These are phyloP conservation scores for Thecophora atra DNA, from an alignment of 2,888 invertebrate species.

Conservation along the genomic window DNA sequence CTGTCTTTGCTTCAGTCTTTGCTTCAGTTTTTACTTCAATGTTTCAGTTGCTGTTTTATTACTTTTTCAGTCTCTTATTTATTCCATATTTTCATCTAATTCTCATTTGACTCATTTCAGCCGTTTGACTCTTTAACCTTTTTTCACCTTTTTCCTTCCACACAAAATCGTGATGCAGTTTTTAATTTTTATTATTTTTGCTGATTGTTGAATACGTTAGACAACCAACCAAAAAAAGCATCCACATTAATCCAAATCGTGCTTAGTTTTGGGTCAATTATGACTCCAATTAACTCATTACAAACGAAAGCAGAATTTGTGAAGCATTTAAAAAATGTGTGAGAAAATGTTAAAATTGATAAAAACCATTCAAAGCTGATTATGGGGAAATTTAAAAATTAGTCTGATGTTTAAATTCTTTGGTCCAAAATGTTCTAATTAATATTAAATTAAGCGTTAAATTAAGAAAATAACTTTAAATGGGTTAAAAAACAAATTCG, in stretches of 20 bases:
- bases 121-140: neutral
- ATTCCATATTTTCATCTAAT: neutral
- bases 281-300: neutral
- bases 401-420: no score
- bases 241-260: neutral
- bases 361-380: no score
- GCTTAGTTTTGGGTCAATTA: slow-evolving; percentile 26
- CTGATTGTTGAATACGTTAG: neutral
- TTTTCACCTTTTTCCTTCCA: neutral
- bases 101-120: neutral
- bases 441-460: no score
- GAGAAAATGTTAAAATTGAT: neutral
- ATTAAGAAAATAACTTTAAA: no score
- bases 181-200: neutral
- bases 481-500: no score
- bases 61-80: neutral
- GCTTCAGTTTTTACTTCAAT: neutral
- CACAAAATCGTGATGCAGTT: neutral
- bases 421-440: no score
- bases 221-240: neutral
- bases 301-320: neutral
- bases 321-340: neutral
- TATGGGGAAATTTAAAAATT: no score
- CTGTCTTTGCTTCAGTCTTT: neutral
- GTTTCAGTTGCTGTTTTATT: neutral